Base-by-base conservation (phyloP, 2,888 invertebrate species). In the Diaphora mendica region DNA sequence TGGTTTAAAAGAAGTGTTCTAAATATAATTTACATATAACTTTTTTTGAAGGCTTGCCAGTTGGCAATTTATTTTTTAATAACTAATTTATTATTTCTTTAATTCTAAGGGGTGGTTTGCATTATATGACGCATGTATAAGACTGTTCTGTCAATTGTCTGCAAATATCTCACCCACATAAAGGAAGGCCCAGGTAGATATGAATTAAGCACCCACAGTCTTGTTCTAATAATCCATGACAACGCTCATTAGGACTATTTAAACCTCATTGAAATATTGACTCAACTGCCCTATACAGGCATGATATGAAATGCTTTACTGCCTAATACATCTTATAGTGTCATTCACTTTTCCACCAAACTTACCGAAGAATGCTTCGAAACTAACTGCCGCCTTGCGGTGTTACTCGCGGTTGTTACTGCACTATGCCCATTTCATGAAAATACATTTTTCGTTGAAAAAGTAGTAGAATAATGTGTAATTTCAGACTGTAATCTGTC, bases 51-150 rank as follows among this genome's bases (percentile, higher is more conserved):
- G 70, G 74, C 55, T 59, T 68, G 76, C 30, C 70, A 71, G 42
- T 64, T 75, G 75, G 84, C 78, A 73, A 64, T 70, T 66, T 55
- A 73, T 82, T 73, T 39, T 65, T 72, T 77, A 76, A 59, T 77
- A 23, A 71, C 4, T 70, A 76, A 23, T 70, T 72, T 74, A 82
- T 82, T 84, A 82, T 80, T 82, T 82, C 42, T 76, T 82, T 64
- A 71, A 77, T 59, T 75, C 39, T 78, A 39, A 44, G 70, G 62
- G 62, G 62, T 59, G 13, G 59, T 59, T 11, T 26, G 2, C 17
- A 30, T 17, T 30, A 62, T 2, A 62, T 30, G 62, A 30, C 30
- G 26, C 26, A 15, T 30, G 15, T 55, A 26, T 55, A 55, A n/a
- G 55, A n/a, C 15, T 62, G 26, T 59, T 30, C 26, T 26, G 55